phyloP scores from a whole-genome alignment of 2,113 vertebrate species.

The Parotia lawesii region DNA sequence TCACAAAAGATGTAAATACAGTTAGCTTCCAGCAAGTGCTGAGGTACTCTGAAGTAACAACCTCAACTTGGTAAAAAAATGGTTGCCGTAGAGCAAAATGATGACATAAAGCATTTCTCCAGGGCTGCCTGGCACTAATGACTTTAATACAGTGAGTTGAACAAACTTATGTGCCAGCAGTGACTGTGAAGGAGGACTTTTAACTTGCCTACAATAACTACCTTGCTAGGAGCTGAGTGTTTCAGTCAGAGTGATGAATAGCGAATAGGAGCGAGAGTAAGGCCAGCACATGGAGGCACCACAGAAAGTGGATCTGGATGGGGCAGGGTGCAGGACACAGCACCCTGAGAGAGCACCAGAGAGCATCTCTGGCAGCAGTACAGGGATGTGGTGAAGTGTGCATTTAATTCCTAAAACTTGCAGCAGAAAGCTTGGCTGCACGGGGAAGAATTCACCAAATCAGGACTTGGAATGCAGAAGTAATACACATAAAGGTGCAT shows the following conservation, averaged over 20 bases:
- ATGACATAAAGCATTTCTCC: constrained; percentile 47
- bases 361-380: neutral
- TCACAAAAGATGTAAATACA: neutral
- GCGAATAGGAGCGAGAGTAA: neutral
- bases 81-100: neutral
- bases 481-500: neutral
- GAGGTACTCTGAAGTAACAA: neutral
- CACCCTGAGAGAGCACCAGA: neutral
- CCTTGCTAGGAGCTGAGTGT: constrained; percentile 12
- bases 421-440: neutral
- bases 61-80: constrained; percentile 8
- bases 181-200: constrained; percentile 50
- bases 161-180: constrained; percentile 43
- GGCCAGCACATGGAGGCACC: accelerated
- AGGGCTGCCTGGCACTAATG: constrained; percentile 47
- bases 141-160: constrained; percentile 47
- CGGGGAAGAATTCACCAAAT: neutral
- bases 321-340: neutral
- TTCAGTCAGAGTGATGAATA: constrained; percentile 16
- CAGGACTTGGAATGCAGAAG: neutral
- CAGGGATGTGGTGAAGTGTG: neutral
- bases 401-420: neutral
- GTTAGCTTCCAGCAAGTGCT: neutral
- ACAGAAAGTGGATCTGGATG: neutral
- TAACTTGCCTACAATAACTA: constrained; percentile 39